Base-by-base conservation (phyloP, 1,140 invertebrate species). In the Heliothis virescens region DNA sequence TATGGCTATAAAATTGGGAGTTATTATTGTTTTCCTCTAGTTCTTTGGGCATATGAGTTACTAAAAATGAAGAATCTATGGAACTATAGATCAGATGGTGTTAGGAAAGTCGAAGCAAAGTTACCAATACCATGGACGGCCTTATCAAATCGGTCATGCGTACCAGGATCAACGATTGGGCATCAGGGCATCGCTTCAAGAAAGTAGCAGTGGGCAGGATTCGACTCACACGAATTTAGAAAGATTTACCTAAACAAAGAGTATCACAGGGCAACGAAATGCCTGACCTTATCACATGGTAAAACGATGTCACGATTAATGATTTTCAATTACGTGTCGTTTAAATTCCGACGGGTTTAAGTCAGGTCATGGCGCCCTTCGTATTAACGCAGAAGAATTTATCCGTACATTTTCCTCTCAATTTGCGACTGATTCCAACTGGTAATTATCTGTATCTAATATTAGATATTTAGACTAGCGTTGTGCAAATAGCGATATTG, bases 231-330 rank as follows among this genome's bases (percentile, higher is more conserved):
- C 21, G 21, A 26, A 26, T 26, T 1, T 26, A 26, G 5, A 41
- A 41, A 41, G 13, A 67, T 67, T 67, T 21, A 21, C 15, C 15
- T 5, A 7, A 11, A 16, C 18, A 67, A 48, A 10, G 18, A 18
- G 11, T 2, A 11, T 12, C 11, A 12, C 10, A 18, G n/a, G 41
- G 16, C 12, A 67, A 13, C 16, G 16, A 16, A 18, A 29, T 18
- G 63, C 1, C 63, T 48, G 41, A 67, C 63, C 63, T 67, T 48
- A 41, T 41, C 13, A 48, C 63, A 48, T 67, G 16, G 34, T 48
- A 67, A 21, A 16, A 67, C 63, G 11, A 60, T 67, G 63, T 48
- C 41, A 48, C 63, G 63, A 48, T 67, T 67, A 67, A 67, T 18
- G 63, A 48, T 67, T 67, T 67, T 67, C 63, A 67, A 67, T 67